Evolutionary conservation across 2,888 invertebrate species (phyloP).

Genomic region (Nephrotoma guestfalica): DNA sequence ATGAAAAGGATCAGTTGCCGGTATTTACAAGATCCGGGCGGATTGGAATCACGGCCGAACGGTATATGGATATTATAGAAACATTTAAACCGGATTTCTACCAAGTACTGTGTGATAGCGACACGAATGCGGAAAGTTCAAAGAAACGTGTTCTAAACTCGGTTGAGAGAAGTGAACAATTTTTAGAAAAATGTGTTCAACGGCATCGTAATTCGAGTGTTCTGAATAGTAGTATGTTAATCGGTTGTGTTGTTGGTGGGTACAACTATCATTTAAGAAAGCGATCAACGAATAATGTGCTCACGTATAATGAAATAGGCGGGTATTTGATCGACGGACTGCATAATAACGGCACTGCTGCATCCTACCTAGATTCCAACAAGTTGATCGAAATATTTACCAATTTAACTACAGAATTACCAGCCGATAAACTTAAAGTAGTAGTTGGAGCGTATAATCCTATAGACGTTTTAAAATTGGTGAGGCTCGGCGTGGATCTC

Average conservation of each 20-base stretch:
- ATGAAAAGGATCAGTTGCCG: conserved; percentile 53
- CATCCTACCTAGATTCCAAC: conserved; percentile 36
- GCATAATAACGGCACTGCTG: conserved; percentile 50
- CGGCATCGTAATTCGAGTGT: conserved; percentile 42
- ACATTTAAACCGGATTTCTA: conserved; percentile 67
- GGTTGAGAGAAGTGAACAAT: conserved; percentile 47
- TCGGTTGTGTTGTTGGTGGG: conserved; percentile 46
- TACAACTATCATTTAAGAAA: conserved; percentile 48
- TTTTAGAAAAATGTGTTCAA: conserved; percentile 54
- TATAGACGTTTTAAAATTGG: conserved; percentile 49
- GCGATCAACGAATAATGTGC: conserved; percentile 44
- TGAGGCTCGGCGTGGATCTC: conserved; percentile 67
- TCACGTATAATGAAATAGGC: conserved; percentile 38
- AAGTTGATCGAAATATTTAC: conserved; percentile 44
- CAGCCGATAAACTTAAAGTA: conserved; percentile 50
- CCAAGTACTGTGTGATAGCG: conserved; percentile 61
- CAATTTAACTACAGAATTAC: conserved; percentile 40
- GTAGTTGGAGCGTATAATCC: conserved; percentile 74
- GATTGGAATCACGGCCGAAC: conserved; percentile 43
- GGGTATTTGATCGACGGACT: conserved; percentile 76
- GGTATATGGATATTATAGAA: conserved; percentile 66
- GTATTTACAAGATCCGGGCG: conserved; percentile 71
- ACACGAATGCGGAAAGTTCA: conserved; percentile 39
- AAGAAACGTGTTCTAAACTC: conserved; percentile 58
- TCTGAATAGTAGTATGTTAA: conserved; percentile 31